phyloP scores from a whole-genome alignment of 1,140 invertebrate species.

The Uloborus diversus region DNA sequence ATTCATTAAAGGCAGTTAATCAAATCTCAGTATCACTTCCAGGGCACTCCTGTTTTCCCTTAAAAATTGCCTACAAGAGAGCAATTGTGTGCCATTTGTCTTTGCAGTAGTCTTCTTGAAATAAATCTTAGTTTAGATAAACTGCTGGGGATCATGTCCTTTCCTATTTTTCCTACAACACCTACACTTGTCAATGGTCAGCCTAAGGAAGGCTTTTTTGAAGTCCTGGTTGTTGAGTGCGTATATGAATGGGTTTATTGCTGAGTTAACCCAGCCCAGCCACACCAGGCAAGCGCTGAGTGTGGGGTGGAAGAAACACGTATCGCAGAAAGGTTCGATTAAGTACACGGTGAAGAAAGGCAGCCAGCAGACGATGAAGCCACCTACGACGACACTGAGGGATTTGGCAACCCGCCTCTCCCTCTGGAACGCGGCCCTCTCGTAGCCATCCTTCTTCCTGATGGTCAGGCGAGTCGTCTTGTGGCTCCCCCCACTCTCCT shows the following conservation, averaged over 20 bases:
- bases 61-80: no score
- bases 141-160: constrained; percentile 48
- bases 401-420: constrained; percentile 91
- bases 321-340: constrained; percentile 80
- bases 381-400: constrained; percentile 88
- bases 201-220: constrained; percentile 75
- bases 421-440: constrained; percentile 65
- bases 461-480: constrained; percentile 24
- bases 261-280: constrained; percentile 92
- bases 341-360: constrained; percentile 90
- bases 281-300: constrained; percentile 67
- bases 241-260: constrained; percentile 87
- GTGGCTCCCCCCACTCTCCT: not conserved
- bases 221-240: constrained; percentile 88
- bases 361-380: constrained; percentile 89
- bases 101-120: no score
- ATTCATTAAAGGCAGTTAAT: no score
- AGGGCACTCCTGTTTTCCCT: no score
- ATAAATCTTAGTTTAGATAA: no score
- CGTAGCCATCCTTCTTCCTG: constrained; percentile 51
- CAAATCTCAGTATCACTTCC: no score
- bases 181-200: constrained; percentile 54
- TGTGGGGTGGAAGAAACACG: constrained; percentile 70
- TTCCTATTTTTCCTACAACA: constrained; percentile 42
- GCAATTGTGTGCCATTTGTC: no score